Percentiles rank a stretch among this genome's conserved stretches.
These are phyloP conservation scores for Dryadula phaetusa DNA, from an alignment of 2,888 invertebrate genomes.

Conservation along the genomic window DNA sequence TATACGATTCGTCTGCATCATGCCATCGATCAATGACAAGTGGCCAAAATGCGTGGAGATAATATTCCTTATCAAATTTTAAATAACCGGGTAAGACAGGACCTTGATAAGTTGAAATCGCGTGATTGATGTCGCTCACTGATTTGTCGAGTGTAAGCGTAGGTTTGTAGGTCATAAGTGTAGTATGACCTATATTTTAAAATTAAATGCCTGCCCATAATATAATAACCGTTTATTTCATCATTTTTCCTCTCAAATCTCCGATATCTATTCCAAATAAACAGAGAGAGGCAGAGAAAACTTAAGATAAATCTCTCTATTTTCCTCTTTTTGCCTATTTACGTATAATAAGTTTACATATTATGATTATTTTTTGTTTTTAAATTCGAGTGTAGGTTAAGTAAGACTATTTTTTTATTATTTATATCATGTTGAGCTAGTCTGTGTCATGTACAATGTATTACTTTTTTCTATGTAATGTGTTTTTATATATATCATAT, in stretches of 20 bases:
- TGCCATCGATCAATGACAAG: slow-evolving; percentile 68
- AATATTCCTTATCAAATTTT: slow-evolving; percentile 57
- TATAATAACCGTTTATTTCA: neutral
- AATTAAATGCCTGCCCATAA: neutral
- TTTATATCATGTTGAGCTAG: too few relatives aligned
- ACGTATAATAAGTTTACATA: too few relatives aligned
- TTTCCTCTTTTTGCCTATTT: neutral
- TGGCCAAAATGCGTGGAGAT: slow-evolving; percentile 45
- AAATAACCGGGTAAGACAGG: slow-evolving; percentile 72
- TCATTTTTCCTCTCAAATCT: too few relatives aligned
- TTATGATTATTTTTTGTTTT: too few relatives aligned
- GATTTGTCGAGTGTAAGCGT: slow-evolving; percentile 10
- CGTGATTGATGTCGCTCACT: slow-evolving; percentile 31
- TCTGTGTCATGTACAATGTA: too few relatives aligned
- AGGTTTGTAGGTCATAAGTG: slow-evolving; percentile 13
- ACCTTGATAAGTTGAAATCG: slow-evolving; percentile 48
- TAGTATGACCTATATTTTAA: slow-evolving; percentile 20
- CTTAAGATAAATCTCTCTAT: neutral
- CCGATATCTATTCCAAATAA: too few relatives aligned
- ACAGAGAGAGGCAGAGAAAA: neutral
- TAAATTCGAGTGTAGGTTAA: too few relatives aligned
- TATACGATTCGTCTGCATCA: slow-evolving; percentile 27
- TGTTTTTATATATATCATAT: too few relatives aligned
- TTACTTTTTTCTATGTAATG: too few relatives aligned
- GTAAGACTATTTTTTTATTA: too few relatives aligned